Base-by-base conservation (phyloP, 2,888 invertebrate genomes). In the Tachina grossa region DNA sequence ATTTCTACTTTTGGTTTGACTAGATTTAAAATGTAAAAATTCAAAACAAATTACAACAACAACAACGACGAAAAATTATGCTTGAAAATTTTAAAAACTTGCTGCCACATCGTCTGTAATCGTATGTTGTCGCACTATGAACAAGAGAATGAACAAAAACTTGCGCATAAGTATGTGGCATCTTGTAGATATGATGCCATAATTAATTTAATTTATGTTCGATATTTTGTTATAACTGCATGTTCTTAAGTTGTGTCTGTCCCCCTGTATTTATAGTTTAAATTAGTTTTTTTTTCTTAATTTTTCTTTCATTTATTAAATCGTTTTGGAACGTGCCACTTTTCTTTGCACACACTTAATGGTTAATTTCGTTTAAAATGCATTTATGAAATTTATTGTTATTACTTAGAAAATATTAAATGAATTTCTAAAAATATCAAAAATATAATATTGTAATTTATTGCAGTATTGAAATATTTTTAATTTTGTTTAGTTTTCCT, bases 151-250 rank as follows among this genome's bases (percentile, higher is more conserved):
- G 13, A 53, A 45, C 68, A 45, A 45, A 43, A 45, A 43, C 49
- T 19, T 74, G 41, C 19, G 47, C 31, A 9, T 47, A 14, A 77
- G 49, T 77, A 49, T 71, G 69, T 66, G 61, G 71, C 66, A 57
- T 69, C 55, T 19, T 53, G 53, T 39, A 75, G 81, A 72, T 85
- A 77, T 74, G 88, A 87, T 88, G 88, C 87, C 83, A 91, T 90
- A 85, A 91, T 91, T 91, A 90, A 91, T 90, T 91, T 90, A 90
- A 91, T 91, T 91, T 91, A 91, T 91, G 90, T 87, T 89, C 89
- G 90, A 84, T 90, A 88, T 91, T 91, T 91, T 91, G 90, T 91
- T 91, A 86, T 86, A 83, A 85, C 85, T 83, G 83, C 57, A 72
- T 68, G 55, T 61, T 61, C 47, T 72, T 66, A 55, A 61, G 49